phyloP scores from a whole-genome alignment of 1,140 invertebrate genomes.

The Cephus cinctus region DNA sequence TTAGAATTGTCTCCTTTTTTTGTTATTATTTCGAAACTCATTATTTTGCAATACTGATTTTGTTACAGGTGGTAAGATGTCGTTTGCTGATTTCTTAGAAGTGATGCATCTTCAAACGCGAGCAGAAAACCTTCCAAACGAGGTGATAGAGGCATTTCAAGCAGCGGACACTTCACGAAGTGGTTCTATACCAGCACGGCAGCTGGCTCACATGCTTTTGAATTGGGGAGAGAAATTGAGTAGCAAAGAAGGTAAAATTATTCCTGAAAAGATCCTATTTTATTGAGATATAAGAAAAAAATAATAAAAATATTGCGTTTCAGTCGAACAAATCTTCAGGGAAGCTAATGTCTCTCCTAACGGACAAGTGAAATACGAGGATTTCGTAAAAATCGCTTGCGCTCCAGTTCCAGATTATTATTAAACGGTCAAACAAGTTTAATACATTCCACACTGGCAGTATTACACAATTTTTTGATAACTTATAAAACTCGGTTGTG shows the following conservation, averaged over 20 bases:
- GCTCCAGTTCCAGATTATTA: conserved; percentile 95
- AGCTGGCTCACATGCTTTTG: conserved; percentile 84
- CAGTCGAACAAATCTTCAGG: conserved; percentile 89
- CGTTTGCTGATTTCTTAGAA: conserved; percentile 93
- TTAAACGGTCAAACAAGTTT: no score
- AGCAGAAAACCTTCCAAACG: conserved; percentile 84
- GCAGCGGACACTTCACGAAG: conserved; percentile 75
- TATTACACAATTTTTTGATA: no score
- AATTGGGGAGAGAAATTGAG: conserved; percentile 91
- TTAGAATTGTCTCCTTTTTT: conserved; percentile 8
- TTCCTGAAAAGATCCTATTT: conserved; percentile 8
- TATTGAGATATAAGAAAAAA: conserved; percentile 1
- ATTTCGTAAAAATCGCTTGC: conserved; percentile 91
- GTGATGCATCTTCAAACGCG: conserved; percentile 89
- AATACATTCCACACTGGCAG: no score
- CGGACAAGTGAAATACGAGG: conserved; percentile 84
- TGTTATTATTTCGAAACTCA: conserved; percentile 4
- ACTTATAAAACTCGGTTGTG: no score
- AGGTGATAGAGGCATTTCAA: conserved; percentile 86
- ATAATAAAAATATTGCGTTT: conserved; percentile 9
- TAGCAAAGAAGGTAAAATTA: conserved; percentile 74
- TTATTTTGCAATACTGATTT: conserved; percentile 4
- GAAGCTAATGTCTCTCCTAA: conserved; percentile 86
- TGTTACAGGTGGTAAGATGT: conserved; percentile 83
- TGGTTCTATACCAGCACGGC: conserved; percentile 77